Base-by-base conservation (phyloP, 2,888 invertebrate species). In the Gymnocheta viridis region DNA sequence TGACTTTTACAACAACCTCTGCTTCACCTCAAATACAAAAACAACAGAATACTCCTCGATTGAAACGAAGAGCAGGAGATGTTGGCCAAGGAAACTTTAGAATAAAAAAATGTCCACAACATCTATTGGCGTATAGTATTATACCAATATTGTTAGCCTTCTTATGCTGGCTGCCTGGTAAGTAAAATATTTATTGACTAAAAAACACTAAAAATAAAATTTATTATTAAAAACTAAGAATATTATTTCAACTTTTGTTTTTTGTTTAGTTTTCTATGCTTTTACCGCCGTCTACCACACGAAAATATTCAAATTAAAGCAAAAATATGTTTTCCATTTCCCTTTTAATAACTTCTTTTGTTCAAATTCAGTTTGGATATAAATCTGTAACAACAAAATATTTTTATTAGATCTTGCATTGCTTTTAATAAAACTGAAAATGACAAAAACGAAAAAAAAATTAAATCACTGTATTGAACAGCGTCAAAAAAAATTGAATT, bases 121-220 rank as follows among this genome's bases (percentile, higher is more conserved):
- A 73, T 56, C 47, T 77, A 19, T 49, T 73, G 41, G 62, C 72
- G 17, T 77, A 62, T 67, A 73, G 67, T 24, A 38, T 73, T 29
- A 60, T 84, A 73, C 54, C 81, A 73, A 62, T 84, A 35, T 49
- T n/a, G n/a, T n/a, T 81, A 32, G 51, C 62, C 51, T 38, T 73
- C 60, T 44, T 77, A 38, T 84, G 81, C 67, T 81, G 72, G 73
- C 72, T 67, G 72, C 84, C 81, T 69, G 84, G 84, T 84, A 81
- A 81, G 84, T 84, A 22, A 66, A 56, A 60, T 19, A 32, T 24
- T 70, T 41, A 41, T 51, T 7, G 1, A 47, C 0, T n/a, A 22
- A 32, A 67, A 6, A 14, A 47, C 10, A 64, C 5, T 22, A 35
- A 29, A 19, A 54, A 51, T 7, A 17, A 47, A 7, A 19, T 24